Conservation (phyloP, 2,888 invertebrate genomes). For the Proisotoma minuta region DNA sequence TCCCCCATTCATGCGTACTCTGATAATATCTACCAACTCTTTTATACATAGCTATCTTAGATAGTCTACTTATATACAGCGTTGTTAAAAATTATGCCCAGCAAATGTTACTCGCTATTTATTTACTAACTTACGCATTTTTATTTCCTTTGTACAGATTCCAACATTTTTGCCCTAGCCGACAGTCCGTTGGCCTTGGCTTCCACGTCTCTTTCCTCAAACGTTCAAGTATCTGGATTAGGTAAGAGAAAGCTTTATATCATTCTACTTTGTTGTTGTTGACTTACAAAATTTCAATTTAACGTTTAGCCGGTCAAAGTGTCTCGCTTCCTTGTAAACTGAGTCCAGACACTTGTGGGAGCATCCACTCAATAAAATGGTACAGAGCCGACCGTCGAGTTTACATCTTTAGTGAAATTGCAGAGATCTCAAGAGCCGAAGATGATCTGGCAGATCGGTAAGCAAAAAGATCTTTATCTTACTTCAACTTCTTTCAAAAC, state of each 20-base stretch:
- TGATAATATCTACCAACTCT: neutral
- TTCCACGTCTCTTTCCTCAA: constrained; percentile 35
- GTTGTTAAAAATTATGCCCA: neutral
- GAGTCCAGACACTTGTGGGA: constrained; percentile 65
- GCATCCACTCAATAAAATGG: constrained; percentile 79
- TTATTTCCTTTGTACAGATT: constrained; percentile 20
- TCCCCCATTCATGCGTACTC: constrained; percentile 13
- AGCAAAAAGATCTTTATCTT: constrained; percentile 47
- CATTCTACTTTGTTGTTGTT: too few species aligned
- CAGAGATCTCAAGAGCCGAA: constrained; percentile 63
- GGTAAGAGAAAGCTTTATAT: too few species aligned
- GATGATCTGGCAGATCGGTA: constrained; percentile 69
- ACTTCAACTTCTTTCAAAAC: neutral
- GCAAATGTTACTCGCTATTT: neutral
- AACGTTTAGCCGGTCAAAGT: constrained; percentile 65
- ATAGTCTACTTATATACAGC: neutral
- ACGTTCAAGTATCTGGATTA: constrained; percentile 62
- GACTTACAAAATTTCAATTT: too few species aligned
- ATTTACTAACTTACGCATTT: neutral
- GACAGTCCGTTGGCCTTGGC: constrained; percentile 26
- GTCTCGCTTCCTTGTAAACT: constrained; percentile 68
- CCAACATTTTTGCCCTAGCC: constrained; percentile 16
- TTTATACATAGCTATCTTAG: neutral
- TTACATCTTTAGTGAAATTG: constrained; percentile 69
- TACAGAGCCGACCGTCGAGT: constrained; percentile 68